Evolutionary conservation across 2,113 vertebrate genomes (phyloP).

Genomic region (Protomyctophum bolini): DNA sequence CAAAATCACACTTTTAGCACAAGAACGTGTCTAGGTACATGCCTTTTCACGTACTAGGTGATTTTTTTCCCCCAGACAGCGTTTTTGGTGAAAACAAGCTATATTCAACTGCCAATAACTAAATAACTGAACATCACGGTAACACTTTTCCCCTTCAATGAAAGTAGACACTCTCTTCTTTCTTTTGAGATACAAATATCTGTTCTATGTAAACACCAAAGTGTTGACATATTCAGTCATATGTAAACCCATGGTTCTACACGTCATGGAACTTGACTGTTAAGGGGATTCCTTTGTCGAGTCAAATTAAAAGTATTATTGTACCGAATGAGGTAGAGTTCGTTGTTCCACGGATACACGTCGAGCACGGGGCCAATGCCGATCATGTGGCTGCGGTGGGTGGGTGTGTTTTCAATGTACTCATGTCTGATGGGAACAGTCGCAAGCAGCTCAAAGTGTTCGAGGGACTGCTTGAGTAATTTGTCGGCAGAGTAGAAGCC

Average conservation of each 20-base stretch:
- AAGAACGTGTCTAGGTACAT: neutral
- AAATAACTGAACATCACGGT: too few relatives aligned
- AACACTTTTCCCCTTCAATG: neutral
- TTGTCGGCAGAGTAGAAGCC: conserved; percentile 89
- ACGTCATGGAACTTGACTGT: neutral
- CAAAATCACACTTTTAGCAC: neutral
- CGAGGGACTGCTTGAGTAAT: conserved; percentile 75
- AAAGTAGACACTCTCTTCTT: too few relatives aligned
- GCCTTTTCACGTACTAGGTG: too few relatives aligned
- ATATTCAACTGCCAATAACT: too few relatives aligned
- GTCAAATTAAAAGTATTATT: neutral
- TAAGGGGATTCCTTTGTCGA: neutral
- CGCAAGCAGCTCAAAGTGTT: conserved; percentile 86
- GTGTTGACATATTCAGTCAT: too few relatives aligned
- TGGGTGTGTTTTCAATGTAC: conserved; percentile 83
- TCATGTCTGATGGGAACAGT: conserved; percentile 88
- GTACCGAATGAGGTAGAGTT: conserved; percentile 91
- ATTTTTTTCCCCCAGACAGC: neutral
- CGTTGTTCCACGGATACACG: conserved; percentile 93
- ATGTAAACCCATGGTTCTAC: neutral
- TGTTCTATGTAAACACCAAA: too few relatives aligned
- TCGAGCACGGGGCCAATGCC: conserved; percentile 88
- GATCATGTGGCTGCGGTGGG: conserved; percentile 87
- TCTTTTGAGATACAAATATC: too few relatives aligned
- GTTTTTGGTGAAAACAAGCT: too few relatives aligned